Evolutionary conservation across 2,113 vertebrate species (phyloP).

Genomic region (Phycodurus eques): DNA sequence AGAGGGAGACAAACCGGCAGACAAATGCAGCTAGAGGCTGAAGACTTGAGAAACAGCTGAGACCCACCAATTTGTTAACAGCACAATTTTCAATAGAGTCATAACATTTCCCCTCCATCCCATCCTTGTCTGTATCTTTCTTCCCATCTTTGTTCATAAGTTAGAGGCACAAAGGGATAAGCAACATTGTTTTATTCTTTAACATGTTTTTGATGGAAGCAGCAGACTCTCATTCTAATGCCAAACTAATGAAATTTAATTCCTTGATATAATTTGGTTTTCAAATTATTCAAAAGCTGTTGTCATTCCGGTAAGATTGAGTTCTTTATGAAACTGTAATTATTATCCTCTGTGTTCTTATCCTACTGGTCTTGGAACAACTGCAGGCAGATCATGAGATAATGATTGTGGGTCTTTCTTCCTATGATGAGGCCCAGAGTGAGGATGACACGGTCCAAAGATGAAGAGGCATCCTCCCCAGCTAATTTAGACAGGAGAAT

Average conservation of each 20-base stretch:
- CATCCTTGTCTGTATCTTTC: conserved; percentile 10
- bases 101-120: conserved; percentile 9
- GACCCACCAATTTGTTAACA: conserved; percentile 61
- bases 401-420: conserved; percentile 58
- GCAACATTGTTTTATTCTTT: conserved; percentile 10
- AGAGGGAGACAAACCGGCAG: conserved; percentile 49
- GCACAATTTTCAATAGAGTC: conserved; percentile 49
- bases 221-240: conserved; percentile 28
- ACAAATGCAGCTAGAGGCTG: conserved; percentile 62
- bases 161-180: conserved; percentile 21
- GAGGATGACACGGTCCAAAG: conserved; percentile 64
- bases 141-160: conserved; percentile 34
- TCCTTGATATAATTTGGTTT: conserved; percentile 26
- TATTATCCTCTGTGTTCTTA: conserved; percentile 63
- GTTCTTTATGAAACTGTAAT: conserved; percentile 33
- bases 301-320: conserved; percentile 56
- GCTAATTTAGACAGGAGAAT: conserved; percentile 61
- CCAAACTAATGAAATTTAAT: conserved; percentile 57
- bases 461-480: conserved; percentile 69
- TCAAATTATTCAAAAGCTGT: conserved; percentile 36
- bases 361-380: conserved; percentile 42
- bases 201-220: background rate
- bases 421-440: conserved; percentile 68
- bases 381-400: conserved; percentile 60
- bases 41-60: conserved; percentile 61